Percentiles rank a stretch among this genome's conserved stretches.
phyloP scores from a whole-genome alignment of 2,888 invertebrate genomes.

The Brassicogethes aeneus region DNA sequence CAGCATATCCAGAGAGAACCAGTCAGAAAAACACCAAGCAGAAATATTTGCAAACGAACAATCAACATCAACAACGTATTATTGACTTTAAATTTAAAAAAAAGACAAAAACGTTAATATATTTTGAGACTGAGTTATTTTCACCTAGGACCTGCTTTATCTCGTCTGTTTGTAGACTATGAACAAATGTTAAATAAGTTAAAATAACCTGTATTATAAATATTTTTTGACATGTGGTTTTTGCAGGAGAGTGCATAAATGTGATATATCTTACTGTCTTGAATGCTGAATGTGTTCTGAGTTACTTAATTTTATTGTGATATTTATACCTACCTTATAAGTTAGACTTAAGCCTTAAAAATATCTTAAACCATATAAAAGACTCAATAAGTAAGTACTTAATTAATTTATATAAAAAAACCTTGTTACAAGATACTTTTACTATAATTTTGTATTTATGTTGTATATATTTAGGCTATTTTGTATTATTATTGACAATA shows the following conservation, averaged over 20 bases:
- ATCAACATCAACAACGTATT: background rate
- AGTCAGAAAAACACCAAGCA: background rate
- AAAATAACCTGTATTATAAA: too few species aligned
- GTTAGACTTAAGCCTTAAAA: background rate
- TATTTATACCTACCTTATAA: background rate
- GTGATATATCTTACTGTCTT: background rate
- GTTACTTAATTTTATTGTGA: background rate
- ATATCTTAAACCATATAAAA: background rate
- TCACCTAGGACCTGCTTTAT: too few species aligned
- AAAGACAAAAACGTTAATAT: too few species aligned
- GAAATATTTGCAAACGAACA: background rate
- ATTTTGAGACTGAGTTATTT: background rate
- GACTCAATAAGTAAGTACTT: background rate
- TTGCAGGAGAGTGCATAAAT: background rate
- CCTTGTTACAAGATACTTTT: background rate
- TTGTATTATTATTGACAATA: background rate
- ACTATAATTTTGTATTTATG: background rate
- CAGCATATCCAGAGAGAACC: slow-evolving; percentile 32
- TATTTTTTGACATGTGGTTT: too few species aligned
- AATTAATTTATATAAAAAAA: background rate
- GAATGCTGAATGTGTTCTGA: background rate
- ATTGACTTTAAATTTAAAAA: too few species aligned
- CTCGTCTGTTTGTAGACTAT: too few species aligned
- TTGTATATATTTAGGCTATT: background rate
- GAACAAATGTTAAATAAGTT: too few species aligned